Percentiles rank a stretch among this genome's conserved stretches.
These are phyloP conservation scores for Eupithecia pulchellata DNA, from an alignment of 2,888 invertebrate species.

Conservation along the genomic window DNA sequence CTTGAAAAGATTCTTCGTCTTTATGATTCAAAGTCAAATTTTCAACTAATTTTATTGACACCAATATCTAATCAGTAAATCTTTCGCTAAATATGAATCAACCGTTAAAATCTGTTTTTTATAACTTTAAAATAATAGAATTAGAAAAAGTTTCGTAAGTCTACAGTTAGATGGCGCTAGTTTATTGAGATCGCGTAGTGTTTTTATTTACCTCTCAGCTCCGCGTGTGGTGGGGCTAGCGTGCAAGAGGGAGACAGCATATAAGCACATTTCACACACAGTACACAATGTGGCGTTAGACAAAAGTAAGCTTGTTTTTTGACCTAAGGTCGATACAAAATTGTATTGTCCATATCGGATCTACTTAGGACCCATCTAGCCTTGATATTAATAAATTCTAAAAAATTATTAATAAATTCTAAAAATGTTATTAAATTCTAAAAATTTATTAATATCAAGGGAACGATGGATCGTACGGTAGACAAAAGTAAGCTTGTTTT, in stretches of 20 bases:
- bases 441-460: too few relatives aligned
- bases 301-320: neutral
- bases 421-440: too few relatives aligned
- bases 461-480: too few relatives aligned
- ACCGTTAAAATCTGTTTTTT: too few relatives aligned
- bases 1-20: neutral
- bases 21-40: neutral
- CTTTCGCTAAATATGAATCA: too few relatives aligned
- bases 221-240: constrained; percentile 84
- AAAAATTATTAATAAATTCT: too few relatives aligned
- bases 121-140: neutral
- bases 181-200: constrained; percentile 38
- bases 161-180: constrained; percentile 7
- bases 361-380: too few relatives aligned
- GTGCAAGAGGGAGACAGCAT: constrained; percentile 82
- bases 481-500: neutral
- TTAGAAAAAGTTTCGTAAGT: neutral
- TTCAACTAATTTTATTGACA: neutral
- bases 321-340: neutral
- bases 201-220: constrained; percentile 81
- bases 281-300: constrained; percentile 4
- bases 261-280: constrained; percentile 65
- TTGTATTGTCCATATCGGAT: too few relatives aligned
- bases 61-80: too few relatives aligned
- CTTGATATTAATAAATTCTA: too few relatives aligned